A percentile compares a stretch with the other conserved stretches of the same genome.
Conservation (phyloP, 2,113 vertebrate genomes). For the Phaetusa simplex region DNA sequence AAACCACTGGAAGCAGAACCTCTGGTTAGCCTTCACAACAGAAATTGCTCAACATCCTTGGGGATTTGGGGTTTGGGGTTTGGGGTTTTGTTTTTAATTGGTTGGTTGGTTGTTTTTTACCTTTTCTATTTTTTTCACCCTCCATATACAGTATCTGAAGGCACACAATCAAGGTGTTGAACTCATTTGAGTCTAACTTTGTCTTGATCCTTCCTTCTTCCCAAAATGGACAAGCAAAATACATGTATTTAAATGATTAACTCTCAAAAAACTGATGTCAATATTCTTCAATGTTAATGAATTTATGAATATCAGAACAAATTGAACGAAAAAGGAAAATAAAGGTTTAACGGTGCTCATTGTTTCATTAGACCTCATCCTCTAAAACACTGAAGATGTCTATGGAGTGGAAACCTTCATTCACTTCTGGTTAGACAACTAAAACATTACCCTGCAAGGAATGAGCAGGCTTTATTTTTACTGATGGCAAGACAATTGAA, state of each 20-base stretch:
- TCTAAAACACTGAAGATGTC: background rate
- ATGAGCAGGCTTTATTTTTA: background rate
- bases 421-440: background rate
- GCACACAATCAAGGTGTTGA: background rate
- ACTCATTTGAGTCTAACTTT: background rate
- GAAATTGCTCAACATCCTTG: background rate
- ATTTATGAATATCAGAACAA: background rate
- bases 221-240: background rate
- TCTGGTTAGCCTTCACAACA: background rate
- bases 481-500: background rate
- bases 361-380: background rate
- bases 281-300: background rate
- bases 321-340: background rate
- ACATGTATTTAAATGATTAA: background rate
- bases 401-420: background rate
- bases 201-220: background rate
- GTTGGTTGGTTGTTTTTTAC: background rate
- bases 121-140: rapidly evolving
- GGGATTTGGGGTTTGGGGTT: background rate
- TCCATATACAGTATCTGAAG: background rate
- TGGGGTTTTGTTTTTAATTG: background rate
- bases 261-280: background rate
- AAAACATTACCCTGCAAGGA: background rate
- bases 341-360: background rate
- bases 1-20: background rate